Evolutionary conservation across 2,888 invertebrate genomes (phyloP).

Genomic region (Orgyia antiqua): DNA sequence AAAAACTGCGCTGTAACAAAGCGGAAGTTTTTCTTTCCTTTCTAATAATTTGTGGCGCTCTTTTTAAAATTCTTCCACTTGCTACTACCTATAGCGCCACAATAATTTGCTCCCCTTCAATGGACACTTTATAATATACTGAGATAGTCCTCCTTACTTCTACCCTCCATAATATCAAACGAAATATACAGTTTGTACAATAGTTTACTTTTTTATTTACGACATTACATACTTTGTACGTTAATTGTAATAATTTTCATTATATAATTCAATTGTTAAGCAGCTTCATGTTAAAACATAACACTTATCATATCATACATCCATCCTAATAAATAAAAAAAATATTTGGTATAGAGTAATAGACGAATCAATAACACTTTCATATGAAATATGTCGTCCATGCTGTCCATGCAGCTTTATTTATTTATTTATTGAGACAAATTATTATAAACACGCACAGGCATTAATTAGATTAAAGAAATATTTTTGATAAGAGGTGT

Average conservation of each 20-base stretch:
- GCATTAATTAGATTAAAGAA: conserved; percentile 26
- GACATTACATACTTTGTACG: conserved; percentile 7
- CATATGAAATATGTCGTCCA: conserved; percentile 38
- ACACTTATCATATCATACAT: too few species aligned
- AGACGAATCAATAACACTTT: conserved; percentile 15
- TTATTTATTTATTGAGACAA: conserved; percentile 37
- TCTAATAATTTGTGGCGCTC: too few species aligned
- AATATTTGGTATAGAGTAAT: conserved; percentile 15
- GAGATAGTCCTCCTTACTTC: too few species aligned
- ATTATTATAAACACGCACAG: conserved; percentile 64
- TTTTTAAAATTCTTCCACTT: too few species aligned
- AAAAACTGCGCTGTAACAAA: too few species aligned
- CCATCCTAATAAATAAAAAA: conserved; percentile 48
- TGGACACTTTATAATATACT: too few species aligned
- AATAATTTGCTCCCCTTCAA: too few species aligned
- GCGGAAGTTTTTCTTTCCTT: too few species aligned
- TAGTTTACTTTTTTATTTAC: conserved; percentile 9
- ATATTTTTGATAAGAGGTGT: conserved; percentile 29
- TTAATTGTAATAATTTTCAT: not conserved
- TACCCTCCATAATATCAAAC: too few species aligned
- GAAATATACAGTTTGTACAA: conserved; percentile 32
- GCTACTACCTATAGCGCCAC: too few species aligned
- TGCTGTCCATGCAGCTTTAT: conserved; percentile 50
- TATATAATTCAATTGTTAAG: not conserved
- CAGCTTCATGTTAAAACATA: too few species aligned